A percentile compares a stretch with the other conserved stretches of the same genome.
Evolutionary conservation across 2,113 vertebrate species (phyloP).

Genomic region (Uria lomvia): DNA sequence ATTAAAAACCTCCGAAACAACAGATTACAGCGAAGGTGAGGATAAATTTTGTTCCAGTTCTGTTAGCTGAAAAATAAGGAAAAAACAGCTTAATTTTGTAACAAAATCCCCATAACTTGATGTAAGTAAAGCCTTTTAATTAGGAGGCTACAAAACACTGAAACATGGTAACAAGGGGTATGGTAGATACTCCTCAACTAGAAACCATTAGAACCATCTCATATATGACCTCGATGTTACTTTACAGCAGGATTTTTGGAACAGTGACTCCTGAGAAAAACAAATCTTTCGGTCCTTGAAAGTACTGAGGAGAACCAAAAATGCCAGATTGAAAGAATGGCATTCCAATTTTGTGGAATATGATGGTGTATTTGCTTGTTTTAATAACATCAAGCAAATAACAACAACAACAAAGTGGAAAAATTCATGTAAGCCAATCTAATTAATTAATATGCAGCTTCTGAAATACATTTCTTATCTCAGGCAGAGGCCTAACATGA

Average conservation of each 20-base stretch:
- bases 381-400: neutral
- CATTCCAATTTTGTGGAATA: neutral
- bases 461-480: neutral
- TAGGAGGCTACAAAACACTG: neutral
- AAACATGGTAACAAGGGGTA: neutral
- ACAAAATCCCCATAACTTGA: neutral
- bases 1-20: neutral
- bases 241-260: neutral
- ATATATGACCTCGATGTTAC: accelerated
- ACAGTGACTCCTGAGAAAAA: neutral
- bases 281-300: neutral
- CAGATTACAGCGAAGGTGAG: neutral
- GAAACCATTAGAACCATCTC: neutral
- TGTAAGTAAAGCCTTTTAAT: neutral
- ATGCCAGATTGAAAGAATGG: neutral
- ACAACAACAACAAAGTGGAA: neutral
- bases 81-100: neutral
- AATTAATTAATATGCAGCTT: neutral
- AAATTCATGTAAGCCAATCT: neutral
- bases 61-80: neutral
- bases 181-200: neutral
- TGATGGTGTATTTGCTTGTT: neutral
- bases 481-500: neutral
- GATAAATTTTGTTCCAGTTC: neutral
- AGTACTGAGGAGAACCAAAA: neutral